Evolutionary conservation across 2,888 invertebrate genomes (phyloP).

Genomic region (Biston stratarius): DNA sequence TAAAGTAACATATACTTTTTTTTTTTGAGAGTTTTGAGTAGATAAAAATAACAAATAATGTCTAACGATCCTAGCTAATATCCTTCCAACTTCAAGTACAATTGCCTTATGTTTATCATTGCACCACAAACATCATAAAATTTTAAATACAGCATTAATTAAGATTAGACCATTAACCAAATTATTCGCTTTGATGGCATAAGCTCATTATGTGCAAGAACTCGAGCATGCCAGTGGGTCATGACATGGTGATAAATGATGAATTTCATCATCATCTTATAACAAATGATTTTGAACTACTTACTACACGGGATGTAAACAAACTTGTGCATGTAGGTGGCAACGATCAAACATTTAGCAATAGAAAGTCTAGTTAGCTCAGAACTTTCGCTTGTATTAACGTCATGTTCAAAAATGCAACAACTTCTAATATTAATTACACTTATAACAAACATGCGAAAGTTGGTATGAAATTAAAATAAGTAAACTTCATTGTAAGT

Average conservation of each 20-base stretch:
- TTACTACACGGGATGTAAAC: slow-evolving; percentile 21
- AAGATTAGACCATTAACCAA: slow-evolving; percentile 15
- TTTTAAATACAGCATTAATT: slow-evolving; percentile 17
- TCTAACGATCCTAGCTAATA: too few species aligned
- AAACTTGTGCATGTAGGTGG: slow-evolving; percentile 17
- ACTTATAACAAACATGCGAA: not conserved
- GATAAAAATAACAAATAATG: too few species aligned
- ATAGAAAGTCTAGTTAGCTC: slow-evolving; percentile 15
- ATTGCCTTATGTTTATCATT: not conserved
- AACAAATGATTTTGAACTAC: slow-evolving; percentile 29
- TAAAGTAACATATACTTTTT: too few species aligned
- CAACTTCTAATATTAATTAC: not conserved
- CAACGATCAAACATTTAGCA: slow-evolving; percentile 1
- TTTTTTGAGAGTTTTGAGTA: too few species aligned
- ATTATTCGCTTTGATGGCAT: slow-evolving; percentile 15
- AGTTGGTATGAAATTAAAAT: not conserved
- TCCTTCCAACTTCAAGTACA: too few species aligned
- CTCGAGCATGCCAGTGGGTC: slow-evolving; percentile 11
- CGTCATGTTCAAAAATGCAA: not conserved
- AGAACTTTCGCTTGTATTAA: not conserved
- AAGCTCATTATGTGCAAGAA: slow-evolving; percentile 24
- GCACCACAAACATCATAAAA: slow-evolving; percentile 7
- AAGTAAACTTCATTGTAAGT: not conserved
- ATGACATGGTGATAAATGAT: slow-evolving; percentile 28
- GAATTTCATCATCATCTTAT: slow-evolving; percentile 26